These are phyloP conservation scores for Pachyrhynchus sulphureomaculatus DNA, from an alignment of 1,140 invertebrate species.

Conservation along the genomic window DNA sequence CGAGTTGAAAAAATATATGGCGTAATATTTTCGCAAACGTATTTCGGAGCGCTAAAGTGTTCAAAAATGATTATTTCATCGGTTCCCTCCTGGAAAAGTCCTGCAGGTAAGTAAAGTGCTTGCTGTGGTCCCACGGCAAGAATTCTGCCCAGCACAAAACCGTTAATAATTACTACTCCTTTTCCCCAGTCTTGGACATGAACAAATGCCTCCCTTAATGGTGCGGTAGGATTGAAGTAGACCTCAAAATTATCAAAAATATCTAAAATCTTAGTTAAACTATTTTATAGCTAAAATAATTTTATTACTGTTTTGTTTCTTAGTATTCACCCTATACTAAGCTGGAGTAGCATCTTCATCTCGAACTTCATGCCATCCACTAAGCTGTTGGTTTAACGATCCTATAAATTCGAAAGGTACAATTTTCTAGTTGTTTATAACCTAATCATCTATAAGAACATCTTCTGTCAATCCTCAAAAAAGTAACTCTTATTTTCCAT, in stretches of 20 bases:
- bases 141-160: constrained; percentile 64
- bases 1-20: too few species aligned
- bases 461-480: constrained; percentile 50
- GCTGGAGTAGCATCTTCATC: constrained; percentile 32
- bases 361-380: constrained; percentile 19
- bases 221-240: constrained; percentile 1
- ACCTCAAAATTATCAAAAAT: constrained; percentile 3
- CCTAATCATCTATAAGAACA: constrained; percentile 52
- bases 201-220: constrained; percentile 31
- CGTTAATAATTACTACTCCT: constrained; percentile 65
- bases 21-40: too few species aligned
- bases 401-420: constrained; percentile 57
- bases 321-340: constrained; percentile 38
- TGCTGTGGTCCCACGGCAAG: constrained; percentile 57
- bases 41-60: constrained; percentile 36
- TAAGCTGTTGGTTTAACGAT: constrained; percentile 44
- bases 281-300: neutral
- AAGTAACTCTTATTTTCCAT: too few species aligned
- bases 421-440: constrained; percentile 55
- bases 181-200: constrained; percentile 54
- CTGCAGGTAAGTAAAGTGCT: constrained; percentile 61
- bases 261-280: neutral
- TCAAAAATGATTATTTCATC: constrained; percentile 53
- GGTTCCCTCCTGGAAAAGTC: constrained; percentile 53
- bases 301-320: neutral